These are phyloP conservation scores for Anabacerthia variegaticeps DNA, from an alignment of 2,797 vertebrate species.

Conservation along the genomic window DNA sequence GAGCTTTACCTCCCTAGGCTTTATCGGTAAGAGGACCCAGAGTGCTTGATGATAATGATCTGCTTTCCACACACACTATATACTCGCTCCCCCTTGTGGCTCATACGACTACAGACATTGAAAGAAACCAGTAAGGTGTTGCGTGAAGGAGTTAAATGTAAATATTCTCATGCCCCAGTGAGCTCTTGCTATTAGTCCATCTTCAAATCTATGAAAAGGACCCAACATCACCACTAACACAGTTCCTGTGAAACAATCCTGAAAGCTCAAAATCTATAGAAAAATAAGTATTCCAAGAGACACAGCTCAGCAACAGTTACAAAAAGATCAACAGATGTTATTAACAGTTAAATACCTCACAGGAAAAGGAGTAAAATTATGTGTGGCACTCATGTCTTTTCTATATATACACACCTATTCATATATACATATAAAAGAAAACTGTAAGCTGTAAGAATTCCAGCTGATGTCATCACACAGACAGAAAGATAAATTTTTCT, in stretches of 20 bases:
- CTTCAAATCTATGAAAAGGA: not conserved
- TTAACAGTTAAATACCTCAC: not conserved
- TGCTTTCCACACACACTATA: not conserved
- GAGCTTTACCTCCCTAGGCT: not conserved
- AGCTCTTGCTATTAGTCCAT: not conserved
- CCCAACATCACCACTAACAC: not conserved
- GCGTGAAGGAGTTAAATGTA: not conserved
- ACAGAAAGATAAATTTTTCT: not conserved
- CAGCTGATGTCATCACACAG: not conserved
- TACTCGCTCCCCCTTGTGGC: constrained; percentile 34
- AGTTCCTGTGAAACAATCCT: not conserved
- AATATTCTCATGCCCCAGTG: not conserved
- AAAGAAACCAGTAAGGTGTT: not conserved
- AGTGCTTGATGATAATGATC: not conserved
- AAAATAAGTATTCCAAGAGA: not conserved
- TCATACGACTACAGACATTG: not conserved
- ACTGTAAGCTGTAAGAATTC: not conserved
- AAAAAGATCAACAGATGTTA: not conserved
- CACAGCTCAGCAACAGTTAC: not conserved
- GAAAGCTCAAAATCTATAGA: not conserved
- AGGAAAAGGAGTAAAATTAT: not conserved
- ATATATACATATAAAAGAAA: not conserved
- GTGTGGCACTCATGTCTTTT: not conserved
- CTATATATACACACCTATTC: not conserved
- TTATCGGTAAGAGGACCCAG: not conserved